phyloP scores from a whole-genome alignment of 2,797 vertebrate genomes.

The Gambusia yucatana region DNA sequence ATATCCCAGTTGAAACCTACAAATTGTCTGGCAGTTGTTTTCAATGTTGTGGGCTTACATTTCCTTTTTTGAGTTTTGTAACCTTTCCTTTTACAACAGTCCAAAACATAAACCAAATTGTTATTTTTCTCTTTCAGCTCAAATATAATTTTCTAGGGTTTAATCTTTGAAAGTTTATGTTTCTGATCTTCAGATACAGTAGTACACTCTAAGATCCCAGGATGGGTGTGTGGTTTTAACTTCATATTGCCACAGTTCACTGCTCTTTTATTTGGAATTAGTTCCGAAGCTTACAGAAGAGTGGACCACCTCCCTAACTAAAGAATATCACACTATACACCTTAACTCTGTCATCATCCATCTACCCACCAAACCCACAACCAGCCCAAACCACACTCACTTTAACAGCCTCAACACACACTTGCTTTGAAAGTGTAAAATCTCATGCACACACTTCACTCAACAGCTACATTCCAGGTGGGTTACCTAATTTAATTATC shows the following conservation, averaged over 20 bases:
- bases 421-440: slow-evolving; percentile 23
- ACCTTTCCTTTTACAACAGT: neutral
- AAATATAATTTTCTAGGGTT: slow-evolving; percentile 18
- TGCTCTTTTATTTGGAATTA: slow-evolving; percentile 73
- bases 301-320: slow-evolving; percentile 49
- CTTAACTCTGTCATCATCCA: slow-evolving; percentile 66
- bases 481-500: slow-evolving; percentile 75
- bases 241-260: slow-evolving; percentile 62
- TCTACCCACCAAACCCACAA: slow-evolving; percentile 57
- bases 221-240: slow-evolving; percentile 60
- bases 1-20: neutral
- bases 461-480: slow-evolving; percentile 69
- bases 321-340: slow-evolving; percentile 55
- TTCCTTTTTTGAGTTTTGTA: neutral
- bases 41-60: neutral
- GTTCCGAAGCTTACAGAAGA: slow-evolving; percentile 59
- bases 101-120: neutral
- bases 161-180: slow-evolving; percentile 48
- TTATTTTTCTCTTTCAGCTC: slow-evolving; percentile 9
- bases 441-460: slow-evolving; percentile 51
- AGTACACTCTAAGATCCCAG: slow-evolving; percentile 35
- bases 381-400: slow-evolving; percentile 29
- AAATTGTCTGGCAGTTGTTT: neutral
- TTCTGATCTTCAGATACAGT: slow-evolving; percentile 52
- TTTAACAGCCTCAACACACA: slow-evolving; percentile 42